Conservation (phyloP, 2,888 invertebrate species). For the Bembecia ichneumoniformis region DNA sequence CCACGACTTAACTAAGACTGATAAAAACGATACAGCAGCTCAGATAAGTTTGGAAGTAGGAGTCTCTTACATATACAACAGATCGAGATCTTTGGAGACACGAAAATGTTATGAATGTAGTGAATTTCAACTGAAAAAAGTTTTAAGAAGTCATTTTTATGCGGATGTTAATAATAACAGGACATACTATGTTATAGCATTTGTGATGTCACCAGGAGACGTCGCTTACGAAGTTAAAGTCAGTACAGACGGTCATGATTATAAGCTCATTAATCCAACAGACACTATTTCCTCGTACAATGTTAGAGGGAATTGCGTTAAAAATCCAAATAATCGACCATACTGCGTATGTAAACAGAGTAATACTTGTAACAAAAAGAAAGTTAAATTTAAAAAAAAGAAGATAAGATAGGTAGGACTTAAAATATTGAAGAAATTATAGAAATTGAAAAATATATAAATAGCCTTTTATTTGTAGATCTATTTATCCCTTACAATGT, state of each 20-base stretch:
- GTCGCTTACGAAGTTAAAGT: slow-evolving; percentile 79
- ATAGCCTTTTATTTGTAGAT: too few species aligned
- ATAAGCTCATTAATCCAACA: slow-evolving; percentile 64
- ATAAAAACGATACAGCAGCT: slow-evolving; percentile 43
- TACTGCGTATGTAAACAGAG: slow-evolving; percentile 34
- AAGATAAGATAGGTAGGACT: too few species aligned
- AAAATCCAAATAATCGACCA: slow-evolving; percentile 22
- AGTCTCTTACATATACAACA: slow-evolving; percentile 30
- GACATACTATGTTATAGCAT: slow-evolving; percentile 71
- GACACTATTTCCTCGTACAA: slow-evolving; percentile 46
- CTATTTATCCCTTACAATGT: too few species aligned
- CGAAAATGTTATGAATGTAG: slow-evolving; percentile 53
- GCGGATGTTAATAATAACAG: slow-evolving; percentile 32
- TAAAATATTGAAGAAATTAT: too few species aligned
- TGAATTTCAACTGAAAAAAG: slow-evolving; percentile 53
- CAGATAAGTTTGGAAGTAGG: slow-evolving; percentile 53
- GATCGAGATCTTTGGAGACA: slow-evolving; percentile 25
- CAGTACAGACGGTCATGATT: slow-evolving; percentile 37
- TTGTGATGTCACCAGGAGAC: slow-evolving; percentile 75
- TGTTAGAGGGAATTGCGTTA: slow-evolving; percentile 29
- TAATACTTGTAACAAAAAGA: slow-evolving; percentile 7
- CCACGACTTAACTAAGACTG: slow-evolving; percentile 55
- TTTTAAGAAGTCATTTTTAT: slow-evolving; percentile 55
- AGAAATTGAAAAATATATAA: too few species aligned
- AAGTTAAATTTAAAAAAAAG: too few species aligned